Evolutionary conservation across 2,113 vertebrate species (phyloP), one percentile per base, ranked within the genome.

Genomic region (Hyla sarda): DNA sequence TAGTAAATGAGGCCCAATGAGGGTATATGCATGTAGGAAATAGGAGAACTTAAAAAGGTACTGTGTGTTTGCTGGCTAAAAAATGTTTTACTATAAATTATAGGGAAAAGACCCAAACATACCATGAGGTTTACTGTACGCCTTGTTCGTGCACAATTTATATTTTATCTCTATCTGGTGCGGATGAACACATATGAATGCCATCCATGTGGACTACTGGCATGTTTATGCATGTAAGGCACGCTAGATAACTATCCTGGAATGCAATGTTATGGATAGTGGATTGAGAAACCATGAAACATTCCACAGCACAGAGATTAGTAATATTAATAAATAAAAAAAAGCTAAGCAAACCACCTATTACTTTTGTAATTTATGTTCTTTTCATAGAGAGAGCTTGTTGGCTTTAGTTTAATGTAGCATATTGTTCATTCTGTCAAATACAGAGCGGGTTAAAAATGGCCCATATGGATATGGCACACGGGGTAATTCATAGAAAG

Each of bases 161-260:
- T 73, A 69, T 75, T 48, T 75, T 75, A 50, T 76, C 45, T 76
- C 13, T 12, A 17, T 1, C 47, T 48, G 23, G 14, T 45, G 23
- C n/a, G 17, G 45, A 25, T 48, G 45, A 81, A 19, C 23, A 81
- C 23, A 47, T 65, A 81, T 62, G n/a, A 80, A 62, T 81, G 56
- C 34, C 78, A 80, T 80, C 32, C 12, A 81, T 81, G 56, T 65
- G 34, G n/a, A 45, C 34, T 65, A 10, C 56, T 47, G 78, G 78
- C 32, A 17, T 62, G 56, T 81, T n/a, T 62, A 65, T 81, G 78
- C 52, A 2, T 65, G 78, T 47, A 47, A 62, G n/a, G 56, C 56
- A 81, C 14, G 78, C 58, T 62, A 81, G 78, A 65, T 62, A 81
- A 37, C 56, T 5, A 41, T 79, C 56, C 77, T 54, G 77, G 77